Percentiles rank a stretch among this genome's conserved stretches.
Evolutionary conservation across 2,113 vertebrate genomes (phyloP).

Genomic region (Pogona vitticeps): DNA sequence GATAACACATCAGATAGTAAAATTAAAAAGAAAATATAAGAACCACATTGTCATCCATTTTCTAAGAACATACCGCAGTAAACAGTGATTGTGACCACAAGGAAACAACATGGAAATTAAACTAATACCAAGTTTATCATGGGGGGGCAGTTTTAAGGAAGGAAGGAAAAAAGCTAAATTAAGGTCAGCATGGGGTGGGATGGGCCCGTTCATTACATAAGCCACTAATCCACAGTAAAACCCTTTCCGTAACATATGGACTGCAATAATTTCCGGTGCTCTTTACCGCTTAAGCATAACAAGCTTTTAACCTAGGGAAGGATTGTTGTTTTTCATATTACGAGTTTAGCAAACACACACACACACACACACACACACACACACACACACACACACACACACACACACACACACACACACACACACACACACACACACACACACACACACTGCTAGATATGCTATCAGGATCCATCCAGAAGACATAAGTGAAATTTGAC

Average conservation of each 20-base stretch:
- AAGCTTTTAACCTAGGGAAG: conserved; percentile 50
- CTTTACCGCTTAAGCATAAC: conserved; percentile 42
- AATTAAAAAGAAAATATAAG: conserved; percentile 1
- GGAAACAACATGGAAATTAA: conserved; percentile 61
- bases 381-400: conserved; percentile 19
- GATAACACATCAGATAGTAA: conserved; percentile 2
- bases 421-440: conserved; percentile 3
- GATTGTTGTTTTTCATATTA: conserved; percentile 1
- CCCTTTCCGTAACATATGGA: conserved; percentile 62
- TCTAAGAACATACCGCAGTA: conserved; percentile 49
- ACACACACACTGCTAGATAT: not conserved
- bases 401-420: conserved; percentile 8
- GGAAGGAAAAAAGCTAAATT: conserved; percentile 44
- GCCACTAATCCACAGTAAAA: conserved; percentile 60
- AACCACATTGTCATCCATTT: conserved; percentile 28
- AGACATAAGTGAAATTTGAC: not conserved
- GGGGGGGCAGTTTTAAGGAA: conserved; percentile 36
- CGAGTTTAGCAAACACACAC: conserved; percentile 31
- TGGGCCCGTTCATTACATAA: conserved; percentile 52
- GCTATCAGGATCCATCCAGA: not conserved
- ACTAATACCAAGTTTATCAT: conserved; percentile 57
- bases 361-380: not conserved
- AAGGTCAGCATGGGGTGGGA: conserved; percentile 56
- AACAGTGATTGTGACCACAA: conserved; percentile 42
- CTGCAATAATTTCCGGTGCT: conserved; percentile 46